phyloP scores from a whole-genome alignment of 2,888 invertebrate species.

The Hydropsyche betteni region DNA sequence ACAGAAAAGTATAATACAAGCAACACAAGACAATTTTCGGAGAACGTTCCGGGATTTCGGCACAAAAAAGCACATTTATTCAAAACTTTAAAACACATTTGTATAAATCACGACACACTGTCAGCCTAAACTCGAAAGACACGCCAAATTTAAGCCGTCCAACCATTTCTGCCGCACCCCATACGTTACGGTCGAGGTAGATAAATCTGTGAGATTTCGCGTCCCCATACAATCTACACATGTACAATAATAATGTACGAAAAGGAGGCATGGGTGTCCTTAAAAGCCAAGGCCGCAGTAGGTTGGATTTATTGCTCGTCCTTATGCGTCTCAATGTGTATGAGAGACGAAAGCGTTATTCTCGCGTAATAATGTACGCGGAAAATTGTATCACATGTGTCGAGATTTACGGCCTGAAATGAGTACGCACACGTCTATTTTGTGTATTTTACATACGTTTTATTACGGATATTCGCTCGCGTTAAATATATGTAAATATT shows the following conservation, averaged over 20 bases:
- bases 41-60: no score
- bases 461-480: not conserved
- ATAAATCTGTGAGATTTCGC: conserved; percentile 24
- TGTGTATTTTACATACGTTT: not conserved
- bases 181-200: not conserved
- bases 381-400: conserved; percentile 31
- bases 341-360: conserved; percentile 30
- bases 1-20: no score
- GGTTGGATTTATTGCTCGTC: conserved; percentile 34
- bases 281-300: conserved; percentile 15
- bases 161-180: not conserved
- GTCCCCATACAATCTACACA: not conserved
- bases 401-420: conserved; percentile 22
- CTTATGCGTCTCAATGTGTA: conserved; percentile 30
- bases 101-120: no score
- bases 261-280: not conserved
- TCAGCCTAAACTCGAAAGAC: no score
- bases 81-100: no score
- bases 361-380: conserved; percentile 29
- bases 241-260: no score
- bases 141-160: conserved; percentile 1
- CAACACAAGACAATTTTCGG: no score
- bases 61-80: no score
- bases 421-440: conserved; percentile 12
- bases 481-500: conserved; percentile 3